Percentiles rank a stretch among this genome's conserved stretches.
These are phyloP conservation scores for Branchellion lobata DNA, from an alignment of 2,888 invertebrate species.

Conservation along the genomic window DNA sequence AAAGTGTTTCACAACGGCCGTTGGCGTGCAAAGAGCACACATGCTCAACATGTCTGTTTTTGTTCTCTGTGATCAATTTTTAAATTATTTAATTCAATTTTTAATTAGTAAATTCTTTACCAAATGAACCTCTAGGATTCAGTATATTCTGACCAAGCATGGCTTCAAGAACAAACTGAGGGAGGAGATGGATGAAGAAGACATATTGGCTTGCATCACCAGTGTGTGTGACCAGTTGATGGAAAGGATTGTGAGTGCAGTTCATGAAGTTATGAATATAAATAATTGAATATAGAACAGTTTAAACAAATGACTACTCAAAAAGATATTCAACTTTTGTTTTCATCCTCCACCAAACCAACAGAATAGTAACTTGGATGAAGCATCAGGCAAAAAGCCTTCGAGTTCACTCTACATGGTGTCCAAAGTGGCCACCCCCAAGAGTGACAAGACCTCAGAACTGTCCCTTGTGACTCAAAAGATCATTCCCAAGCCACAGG, in stretches of 20 bases:
- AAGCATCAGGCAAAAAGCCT: not conserved
- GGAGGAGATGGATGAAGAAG: slow-evolving; percentile 53
- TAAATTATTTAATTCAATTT: too few relatives aligned
- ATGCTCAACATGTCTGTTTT: not conserved
- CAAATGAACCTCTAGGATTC: slow-evolving; percentile 53
- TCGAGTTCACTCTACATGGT: not conserved
- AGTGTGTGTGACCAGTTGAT: slow-evolving; percentile 81
- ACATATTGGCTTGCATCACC: slow-evolving; percentile 73
- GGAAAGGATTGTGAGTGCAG: slow-evolving; percentile 76
- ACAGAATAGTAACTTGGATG: slow-evolving; percentile 7
- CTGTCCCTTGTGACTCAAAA: slow-evolving; percentile 59
- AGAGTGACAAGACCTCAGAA: not conserved
- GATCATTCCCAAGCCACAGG: slow-evolving; percentile 72
- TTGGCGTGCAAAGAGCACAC: not conserved
- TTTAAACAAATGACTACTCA: slow-evolving; percentile 26
- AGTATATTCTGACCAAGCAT: slow-evolving; percentile 56
- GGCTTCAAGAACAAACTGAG: slow-evolving; percentile 55
- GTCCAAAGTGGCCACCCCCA: not conserved
- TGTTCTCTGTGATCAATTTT: not conserved
- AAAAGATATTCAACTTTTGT: not conserved
- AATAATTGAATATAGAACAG: too few relatives aligned
- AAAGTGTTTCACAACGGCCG: not conserved
- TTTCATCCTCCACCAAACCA: not conserved
- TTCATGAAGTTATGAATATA: too few relatives aligned
- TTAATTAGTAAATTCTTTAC: not conserved